Conservation (phyloP, 2,797 vertebrate species). For the Euphonia xanthogaster region DNA sequence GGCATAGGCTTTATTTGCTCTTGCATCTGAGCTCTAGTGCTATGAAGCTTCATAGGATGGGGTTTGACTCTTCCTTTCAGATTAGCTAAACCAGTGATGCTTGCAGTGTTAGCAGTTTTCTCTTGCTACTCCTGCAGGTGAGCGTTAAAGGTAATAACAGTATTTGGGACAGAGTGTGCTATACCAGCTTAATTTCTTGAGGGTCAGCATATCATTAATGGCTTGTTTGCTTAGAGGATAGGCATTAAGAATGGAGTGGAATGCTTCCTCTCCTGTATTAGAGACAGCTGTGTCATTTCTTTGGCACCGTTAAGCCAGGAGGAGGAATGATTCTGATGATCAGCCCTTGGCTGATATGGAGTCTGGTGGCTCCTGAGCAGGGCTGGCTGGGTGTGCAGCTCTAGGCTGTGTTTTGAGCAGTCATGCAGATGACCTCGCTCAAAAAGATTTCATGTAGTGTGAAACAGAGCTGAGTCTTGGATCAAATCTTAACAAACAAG, state of each 20-base stretch:
- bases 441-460: neutral
- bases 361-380: neutral
- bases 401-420: neutral
- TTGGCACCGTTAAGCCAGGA: neutral
- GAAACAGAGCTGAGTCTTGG: neutral
- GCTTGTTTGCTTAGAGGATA: neutral
- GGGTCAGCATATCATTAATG: neutral
- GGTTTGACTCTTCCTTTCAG: neutral
- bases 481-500: neutral
- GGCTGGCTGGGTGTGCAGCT: neutral
- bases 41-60: neutral
- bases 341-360: neutral
- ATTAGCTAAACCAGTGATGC: neutral
- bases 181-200: neutral
- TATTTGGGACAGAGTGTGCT: neutral
- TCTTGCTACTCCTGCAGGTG: neutral
- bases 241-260: neutral
- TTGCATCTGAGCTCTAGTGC: neutral
- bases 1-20: neutral
- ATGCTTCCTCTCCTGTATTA: neutral
- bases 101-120: neutral
- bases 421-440: neutral
- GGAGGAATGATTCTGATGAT: neutral
- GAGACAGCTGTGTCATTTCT: neutral
- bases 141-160: neutral